phyloP scores from a whole-genome alignment of 53 echinoderm and acorn worm genomes.

The Echinarachnius parma region DNA sequence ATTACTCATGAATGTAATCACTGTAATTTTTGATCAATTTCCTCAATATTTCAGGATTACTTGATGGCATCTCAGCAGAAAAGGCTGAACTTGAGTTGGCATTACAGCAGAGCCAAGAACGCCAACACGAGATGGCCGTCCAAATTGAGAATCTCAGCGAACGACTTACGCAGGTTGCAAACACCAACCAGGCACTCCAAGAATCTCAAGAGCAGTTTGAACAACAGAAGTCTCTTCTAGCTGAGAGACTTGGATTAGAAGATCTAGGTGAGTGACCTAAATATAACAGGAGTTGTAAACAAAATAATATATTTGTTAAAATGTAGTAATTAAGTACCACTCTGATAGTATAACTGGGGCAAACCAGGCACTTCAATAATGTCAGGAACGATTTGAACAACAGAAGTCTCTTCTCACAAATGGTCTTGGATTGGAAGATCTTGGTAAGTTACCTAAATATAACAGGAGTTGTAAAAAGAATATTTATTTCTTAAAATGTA shows the following conservation, averaged over 20 bases:
- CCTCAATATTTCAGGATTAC: conserved; percentile 66
- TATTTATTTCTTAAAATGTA: too few relatives aligned
- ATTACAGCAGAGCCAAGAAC: conserved; percentile 45
- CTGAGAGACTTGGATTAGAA: conserved; percentile 64
- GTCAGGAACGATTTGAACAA: conserved; percentile 76
- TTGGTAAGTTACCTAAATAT: conserved; percentile 70
- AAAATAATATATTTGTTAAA: too few relatives aligned
- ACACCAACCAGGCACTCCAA: conserved; percentile 52
- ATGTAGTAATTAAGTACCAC: too few relatives aligned
- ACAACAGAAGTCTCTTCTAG: conserved; percentile 68
- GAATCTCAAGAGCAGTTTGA: conserved; percentile 76
- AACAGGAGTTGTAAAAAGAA: too few relatives aligned
- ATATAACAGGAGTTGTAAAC: too few relatives aligned
- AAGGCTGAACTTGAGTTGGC: conserved; percentile 70
- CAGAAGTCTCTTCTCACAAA: conserved; percentile 67
- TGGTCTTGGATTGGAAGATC: conserved; percentile 62
- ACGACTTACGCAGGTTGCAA: conserved; percentile 41
- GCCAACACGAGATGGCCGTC: conserved; percentile 68
- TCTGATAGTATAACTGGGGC: too few relatives aligned
- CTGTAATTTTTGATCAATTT: too few relatives aligned
- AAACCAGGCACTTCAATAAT: conserved; percentile 58
- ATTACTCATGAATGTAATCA: too few relatives aligned
- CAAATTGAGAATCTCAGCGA: conserved; percentile 58
- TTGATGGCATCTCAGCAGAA: conserved; percentile 72
- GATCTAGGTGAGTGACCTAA: conserved; percentile 68